Percentiles rank a stretch among this genome's conserved stretches.
phyloP scores from a whole-genome alignment of 1,140 invertebrate genomes.

The Drosophila sproati region DNA sequence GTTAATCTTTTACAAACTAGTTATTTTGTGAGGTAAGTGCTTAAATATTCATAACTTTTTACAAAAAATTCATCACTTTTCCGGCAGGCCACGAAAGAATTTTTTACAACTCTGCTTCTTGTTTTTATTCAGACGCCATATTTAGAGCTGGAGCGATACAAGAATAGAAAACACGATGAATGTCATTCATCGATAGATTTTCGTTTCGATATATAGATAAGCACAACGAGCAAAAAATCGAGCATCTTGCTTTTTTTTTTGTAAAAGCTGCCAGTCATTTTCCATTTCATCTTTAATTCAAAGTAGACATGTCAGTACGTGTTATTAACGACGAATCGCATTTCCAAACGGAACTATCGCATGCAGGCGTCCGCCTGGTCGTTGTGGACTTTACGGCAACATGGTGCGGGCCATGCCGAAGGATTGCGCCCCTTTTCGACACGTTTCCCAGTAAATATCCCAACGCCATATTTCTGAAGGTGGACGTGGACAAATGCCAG shows the following conservation, averaged over 20 bases:
- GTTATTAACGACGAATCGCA: slow-evolving; percentile 89
- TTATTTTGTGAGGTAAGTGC: slow-evolving; percentile 30
- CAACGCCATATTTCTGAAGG: slow-evolving; percentile 96
- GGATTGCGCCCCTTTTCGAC: slow-evolving; percentile 96
- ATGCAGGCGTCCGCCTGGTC: slow-evolving; percentile 94
- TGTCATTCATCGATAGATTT: slow-evolving; percentile 13
- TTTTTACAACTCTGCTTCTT: slow-evolving; percentile 45
- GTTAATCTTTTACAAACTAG: slow-evolving; percentile 44
- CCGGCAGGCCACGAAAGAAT: slow-evolving; percentile 31
- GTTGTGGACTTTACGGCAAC: slow-evolving; percentile 97
- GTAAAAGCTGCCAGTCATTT: slow-evolving; percentile 36
- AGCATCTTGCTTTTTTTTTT: slow-evolving; percentile 28
- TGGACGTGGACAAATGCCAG: slow-evolving; percentile 95
- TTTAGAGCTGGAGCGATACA: slow-evolving; percentile 29
- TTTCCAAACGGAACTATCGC: slow-evolving; percentile 92
- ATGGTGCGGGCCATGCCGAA: slow-evolving; percentile 97
- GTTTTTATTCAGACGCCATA: slow-evolving; percentile 44
- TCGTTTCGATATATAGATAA: not conserved
- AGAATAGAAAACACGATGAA: not conserved
- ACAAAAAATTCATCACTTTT: slow-evolving; percentile 41
- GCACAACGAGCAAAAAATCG: slow-evolving; percentile 1
- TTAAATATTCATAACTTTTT: slow-evolving; percentile 56
- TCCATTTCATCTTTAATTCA: slow-evolving; percentile 15
- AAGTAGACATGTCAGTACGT: slow-evolving; percentile 77
- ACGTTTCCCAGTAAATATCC: slow-evolving; percentile 93